phyloP scores from a whole-genome alignment of 2,888 invertebrate species.

The Apantesis nais region DNA sequence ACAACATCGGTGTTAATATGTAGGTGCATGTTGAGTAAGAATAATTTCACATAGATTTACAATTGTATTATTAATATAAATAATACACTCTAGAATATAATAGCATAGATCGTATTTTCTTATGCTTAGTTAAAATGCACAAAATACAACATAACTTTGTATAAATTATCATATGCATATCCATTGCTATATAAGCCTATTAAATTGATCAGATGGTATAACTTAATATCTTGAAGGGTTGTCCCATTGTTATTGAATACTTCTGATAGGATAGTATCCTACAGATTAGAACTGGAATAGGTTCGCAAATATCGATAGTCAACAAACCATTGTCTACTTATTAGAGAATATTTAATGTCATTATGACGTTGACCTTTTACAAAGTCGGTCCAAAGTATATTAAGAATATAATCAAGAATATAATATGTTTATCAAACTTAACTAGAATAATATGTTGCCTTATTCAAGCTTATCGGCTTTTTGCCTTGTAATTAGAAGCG shows the following conservation, averaged over 20 bases:
- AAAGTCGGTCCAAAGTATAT: background rate
- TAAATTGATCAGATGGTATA: background rate
- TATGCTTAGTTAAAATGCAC: background rate
- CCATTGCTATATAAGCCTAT: background rate
- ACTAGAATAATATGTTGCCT: background rate
- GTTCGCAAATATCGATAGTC: too few relatives aligned
- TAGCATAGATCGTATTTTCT: background rate
- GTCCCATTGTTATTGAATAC: background rate
- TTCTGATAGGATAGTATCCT: background rate
- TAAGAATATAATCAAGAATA: background rate
- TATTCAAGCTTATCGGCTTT: constrained; percentile 4
- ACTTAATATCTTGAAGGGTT: background rate
- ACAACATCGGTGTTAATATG: background rate
- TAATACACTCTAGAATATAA: background rate
- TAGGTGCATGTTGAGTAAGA: background rate
- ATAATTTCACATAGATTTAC: background rate
- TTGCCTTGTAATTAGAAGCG: constrained; percentile 31
- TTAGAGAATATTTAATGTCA: background rate
- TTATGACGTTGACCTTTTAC: background rate
- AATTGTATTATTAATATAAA: background rate
- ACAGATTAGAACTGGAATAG: too few relatives aligned
- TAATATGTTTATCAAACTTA: background rate
- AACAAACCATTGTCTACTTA: too few relatives aligned
- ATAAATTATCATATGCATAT: background rate
- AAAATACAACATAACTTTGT: background rate